These are phyloP conservation scores for Sprattus sprattus DNA, from an alignment of 2,113 vertebrate genomes.

Conservation along the genomic window DNA sequence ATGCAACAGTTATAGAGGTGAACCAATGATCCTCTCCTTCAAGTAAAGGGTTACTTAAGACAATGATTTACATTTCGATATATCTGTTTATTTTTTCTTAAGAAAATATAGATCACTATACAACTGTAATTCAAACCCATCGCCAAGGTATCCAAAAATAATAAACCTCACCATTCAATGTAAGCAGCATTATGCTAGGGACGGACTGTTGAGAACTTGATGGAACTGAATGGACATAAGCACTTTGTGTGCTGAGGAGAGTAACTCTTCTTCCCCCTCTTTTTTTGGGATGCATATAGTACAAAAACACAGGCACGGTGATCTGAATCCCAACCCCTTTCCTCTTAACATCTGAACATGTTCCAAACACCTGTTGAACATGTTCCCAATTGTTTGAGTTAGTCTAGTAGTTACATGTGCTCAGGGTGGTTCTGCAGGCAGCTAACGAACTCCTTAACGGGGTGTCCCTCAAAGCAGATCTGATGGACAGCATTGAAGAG, in stretches of 20 bases:
- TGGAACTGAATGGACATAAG: background rate
- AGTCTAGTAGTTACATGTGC: constrained; percentile 73
- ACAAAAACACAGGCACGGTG: constrained; percentile 26
- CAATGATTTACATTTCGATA: background rate
- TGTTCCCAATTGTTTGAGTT: background rate
- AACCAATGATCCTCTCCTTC: background rate
- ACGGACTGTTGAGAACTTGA: background rate
- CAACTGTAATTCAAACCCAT: background rate
- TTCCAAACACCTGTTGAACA: background rate
- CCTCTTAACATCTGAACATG: background rate
- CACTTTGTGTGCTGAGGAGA: background rate
- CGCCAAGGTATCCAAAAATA: background rate
- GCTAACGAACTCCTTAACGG: constrained; percentile 82
- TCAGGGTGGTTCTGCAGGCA: constrained; percentile 94
- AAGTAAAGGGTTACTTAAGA: constrained; percentile 4
- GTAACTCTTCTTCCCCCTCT: background rate
- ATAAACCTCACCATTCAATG: background rate
- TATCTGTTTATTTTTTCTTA: background rate
- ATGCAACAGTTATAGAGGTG: background rate
- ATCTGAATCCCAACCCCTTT: background rate
- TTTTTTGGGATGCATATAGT: background rate
- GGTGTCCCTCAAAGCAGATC: constrained; percentile 86
- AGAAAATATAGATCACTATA: constrained; percentile 2
- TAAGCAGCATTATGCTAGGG: background rate
- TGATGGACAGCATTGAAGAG: constrained; percentile 90